Base-by-base conservation (phyloP, 30 jellyfish, hydroid and myxozoan genomes). In the Cassiopea xamachana region DNA sequence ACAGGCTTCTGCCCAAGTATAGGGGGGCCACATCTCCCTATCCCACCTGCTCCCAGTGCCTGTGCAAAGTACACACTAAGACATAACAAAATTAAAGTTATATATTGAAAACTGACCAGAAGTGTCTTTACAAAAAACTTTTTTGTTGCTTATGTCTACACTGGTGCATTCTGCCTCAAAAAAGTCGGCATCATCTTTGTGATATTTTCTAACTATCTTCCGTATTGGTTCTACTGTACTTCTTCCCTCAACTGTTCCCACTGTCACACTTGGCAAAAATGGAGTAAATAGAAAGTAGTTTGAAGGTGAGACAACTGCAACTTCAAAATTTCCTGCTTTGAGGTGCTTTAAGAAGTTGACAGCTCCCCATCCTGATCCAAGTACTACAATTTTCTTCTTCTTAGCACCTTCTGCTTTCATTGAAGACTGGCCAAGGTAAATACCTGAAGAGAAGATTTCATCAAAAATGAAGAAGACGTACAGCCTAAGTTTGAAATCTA, bases 341-440 rank as follows among this genome's bases (percentile, higher is more conserved):
- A 94, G 85, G 51, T 96, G 89, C 84, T 86, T 90, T 58, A 94
- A 58, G 48, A 94, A 90, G 87, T 85, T 94, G 84, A 94, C 96
- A 10, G 98, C 98, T 39, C 98, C 98, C 98, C 98, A 94, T 9
- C 98, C 98, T 55, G 98, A 85, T 49, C 98, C 98, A 81, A 94
- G 96, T 17, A 94, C 88, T 1, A 94, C 98, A 1, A 94, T 73
- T 79, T 90, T 94, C 77, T 68, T 85, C 81, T 87, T 89, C 81
- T 51, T 78, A 5, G 47, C 85, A 16, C 7, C 76, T n/a, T 48
- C 77, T 49, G 92, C 92, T 48, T 55, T 73, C 72, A 39, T 46
- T 47, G 18, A 43, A 17, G 85, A 48, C 7, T 45, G 44, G 18
- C 59, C 51, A 9, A 71, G 16, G 87, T 48, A 78, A 8, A 84